Evolutionary conservation across 30 jellyfish, hydroid and myxozoan genomes (phyloP), one percentile per base, ranked within the genome.

Genomic region (Pelagia noctiluca): DNA sequence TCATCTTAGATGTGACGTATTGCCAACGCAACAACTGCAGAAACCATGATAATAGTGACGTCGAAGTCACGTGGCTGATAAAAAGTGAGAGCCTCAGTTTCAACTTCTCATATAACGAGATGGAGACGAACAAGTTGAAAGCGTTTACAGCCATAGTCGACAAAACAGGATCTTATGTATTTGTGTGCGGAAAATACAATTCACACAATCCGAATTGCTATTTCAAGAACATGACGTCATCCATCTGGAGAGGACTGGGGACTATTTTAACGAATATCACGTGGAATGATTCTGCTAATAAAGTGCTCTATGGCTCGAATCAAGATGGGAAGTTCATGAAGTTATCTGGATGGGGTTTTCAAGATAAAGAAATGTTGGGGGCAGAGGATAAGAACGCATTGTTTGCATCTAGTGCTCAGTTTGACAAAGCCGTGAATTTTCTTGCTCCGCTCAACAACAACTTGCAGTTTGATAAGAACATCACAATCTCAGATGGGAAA

Each of bases 1-100:
- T 61, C 32, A 65, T 79, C 18, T 46, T 79, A 7, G 89, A 79
- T 33, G 74, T 30, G 3, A 63, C 89, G 35, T 79, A 35, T 46
- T 79, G 89, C 57, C 21, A 19, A 35, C 63, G 74, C 50, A 29
- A 64, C 16, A 2, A 42, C 1, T 79, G 89, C 54, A 32, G 35
- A n/a, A 79, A 63, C 26, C 70, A 61, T 28, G 47, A 63, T 38
- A 42, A 37, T 34, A 63, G 63, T 46, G 69, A 36, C 28, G 34
- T 64, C 2, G 74, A 63, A 22, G 47, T 64, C 26, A 35, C 23
- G 19, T 47, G 35, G 4, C 35, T 79, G 19, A 21, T 61, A 28
- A 79, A 79, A 52, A 46, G 0, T 12, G 48, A 79, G 50, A 24
- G n/a, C 10, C 38, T 47, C 74, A 23, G n/a, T 4, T 37, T 79